These are phyloP conservation scores for Spea bombifrons DNA, from an alignment of 2,113 vertebrate species.

Conservation along the genomic window DNA sequence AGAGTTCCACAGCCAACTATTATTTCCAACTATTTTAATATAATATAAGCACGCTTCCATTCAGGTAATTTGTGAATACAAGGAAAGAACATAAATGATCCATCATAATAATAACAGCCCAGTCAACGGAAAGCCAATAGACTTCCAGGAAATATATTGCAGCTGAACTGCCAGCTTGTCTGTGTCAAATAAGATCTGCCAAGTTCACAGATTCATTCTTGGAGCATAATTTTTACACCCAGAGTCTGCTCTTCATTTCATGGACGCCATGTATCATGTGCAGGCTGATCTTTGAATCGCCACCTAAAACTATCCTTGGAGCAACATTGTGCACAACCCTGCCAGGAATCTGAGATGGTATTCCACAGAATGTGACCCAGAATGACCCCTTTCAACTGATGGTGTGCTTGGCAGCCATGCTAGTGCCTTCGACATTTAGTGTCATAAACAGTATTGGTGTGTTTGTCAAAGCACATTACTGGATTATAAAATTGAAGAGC, in stretches of 20 bases:
- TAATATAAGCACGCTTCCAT: neutral
- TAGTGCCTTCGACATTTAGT: slow-evolving; percentile 19
- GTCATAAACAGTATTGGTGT: slow-evolving; percentile 1
- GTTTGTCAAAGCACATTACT: neutral
- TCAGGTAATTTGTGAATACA: neutral
- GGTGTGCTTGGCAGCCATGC: neutral
- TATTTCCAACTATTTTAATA: no score
- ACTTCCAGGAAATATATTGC: slow-evolving; percentile 46
- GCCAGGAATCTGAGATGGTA: slow-evolving; percentile 11
- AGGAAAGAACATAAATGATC: neutral
- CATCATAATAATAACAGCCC: neutral
- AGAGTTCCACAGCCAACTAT: no score
- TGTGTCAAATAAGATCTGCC: slow-evolving; percentile 57
- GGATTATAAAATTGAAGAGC: neutral
- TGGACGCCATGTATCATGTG: slow-evolving; percentile 1
- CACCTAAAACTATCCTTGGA: slow-evolving; percentile 8
- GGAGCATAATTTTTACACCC: slow-evolving; percentile 51
- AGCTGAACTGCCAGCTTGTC: slow-evolving; percentile 51
- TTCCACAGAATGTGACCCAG: slow-evolving; percentile 30
- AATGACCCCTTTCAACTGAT: neutral
- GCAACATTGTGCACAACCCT: neutral
- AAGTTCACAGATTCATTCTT: slow-evolving; percentile 46
- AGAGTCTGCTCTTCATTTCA: slow-evolving; percentile 17
- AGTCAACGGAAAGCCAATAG: neutral
- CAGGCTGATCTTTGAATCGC: neutral